Base-by-base conservation (phyloP, 2,113 vertebrate genomes). In the Rhadina sibilatrix region DNA sequence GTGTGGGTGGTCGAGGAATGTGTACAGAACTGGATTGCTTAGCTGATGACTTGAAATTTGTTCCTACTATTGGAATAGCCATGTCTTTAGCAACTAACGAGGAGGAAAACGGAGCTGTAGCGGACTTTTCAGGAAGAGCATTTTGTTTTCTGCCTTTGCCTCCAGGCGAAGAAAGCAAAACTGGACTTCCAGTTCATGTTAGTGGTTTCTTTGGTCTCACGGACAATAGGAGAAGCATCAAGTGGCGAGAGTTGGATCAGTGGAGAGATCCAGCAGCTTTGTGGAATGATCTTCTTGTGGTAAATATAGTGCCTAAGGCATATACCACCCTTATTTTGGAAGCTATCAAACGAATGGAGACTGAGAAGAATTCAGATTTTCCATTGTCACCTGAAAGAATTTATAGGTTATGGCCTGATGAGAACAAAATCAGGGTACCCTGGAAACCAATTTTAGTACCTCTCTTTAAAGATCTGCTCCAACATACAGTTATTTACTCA, bases 201-300 rank as follows among this genome's bases (percentile, higher is more conserved):
- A 99, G 99, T 35, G 99, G 99, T 38, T 99, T 99, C 97, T 99
- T 99, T 72, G 99, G 99, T 66, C 98, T 99, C 87, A 99, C 99
- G 7, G 99, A 99, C 98, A 99, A 99, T 84, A 99, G 99, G 19
- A 98, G 99, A 82, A 99, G 99, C 97, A 99, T 99, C 76, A 99
- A 99, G 83, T 99, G 99, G 99, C 96, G 99, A 42, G 99, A 99
- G 68, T 59, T 99, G 95, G 99, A 99, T 98, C 99, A 99, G 37
- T 99, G 99, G 99, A 98, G 99, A 93, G 99, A 99, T 94, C 99
- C 99, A 5, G 98, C 99, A 7, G 99, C 99, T 66, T 91, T 99
- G 78, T 99, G 99, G 99, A 99, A 99, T 90, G 99, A 99, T 75
- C 97, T 99, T 57, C 99, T 99, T 13, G 97, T 99, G 52, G 90